Conservation (phyloP, 1,140 invertebrate genomes). For the Pygmarrhopalites habei region DNA sequence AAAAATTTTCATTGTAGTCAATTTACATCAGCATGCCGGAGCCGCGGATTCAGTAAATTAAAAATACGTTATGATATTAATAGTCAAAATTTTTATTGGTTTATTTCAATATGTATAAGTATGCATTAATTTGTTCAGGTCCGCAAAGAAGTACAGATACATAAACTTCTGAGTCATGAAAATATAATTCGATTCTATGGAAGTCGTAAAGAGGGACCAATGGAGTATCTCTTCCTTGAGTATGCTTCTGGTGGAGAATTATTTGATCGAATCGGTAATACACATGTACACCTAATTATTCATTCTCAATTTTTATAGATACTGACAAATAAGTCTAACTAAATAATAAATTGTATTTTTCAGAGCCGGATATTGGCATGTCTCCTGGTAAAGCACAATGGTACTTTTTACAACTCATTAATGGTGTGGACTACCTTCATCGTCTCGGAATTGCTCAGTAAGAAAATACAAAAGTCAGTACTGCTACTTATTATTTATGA, state of each 20-base stretch:
- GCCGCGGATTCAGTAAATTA: too few relatives aligned
- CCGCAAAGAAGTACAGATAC: constrained; percentile 77
- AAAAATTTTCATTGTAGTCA: too few relatives aligned
- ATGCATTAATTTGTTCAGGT: too few relatives aligned
- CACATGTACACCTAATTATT: too few relatives aligned
- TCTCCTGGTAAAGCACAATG: constrained; percentile 63
- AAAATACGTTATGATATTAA: too few relatives aligned
- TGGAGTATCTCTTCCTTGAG: constrained; percentile 88
- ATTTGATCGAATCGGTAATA: constrained; percentile 93
- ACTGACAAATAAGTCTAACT: constrained; percentile 41
- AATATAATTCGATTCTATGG: constrained; percentile 86
- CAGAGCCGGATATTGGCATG: constrained; percentile 96
- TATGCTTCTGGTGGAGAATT: constrained; percentile 94
- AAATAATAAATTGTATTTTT: too few relatives aligned
- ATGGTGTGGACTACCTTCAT: constrained; percentile 78
- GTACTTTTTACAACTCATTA: constrained; percentile 80
- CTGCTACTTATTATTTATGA: constrained; percentile 46
- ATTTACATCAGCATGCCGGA: too few relatives aligned
- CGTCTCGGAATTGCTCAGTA: constrained; percentile 68
- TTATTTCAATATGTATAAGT: too few relatives aligned
- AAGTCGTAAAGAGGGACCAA: constrained; percentile 62
- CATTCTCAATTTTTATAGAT: neutral
- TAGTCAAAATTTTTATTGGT: too few relatives aligned
- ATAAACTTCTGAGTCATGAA: constrained; percentile 72
- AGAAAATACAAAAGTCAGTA: too few relatives aligned